Base-by-base conservation (phyloP, 2,888 invertebrate species). In the Rhagophthalmus giganteus region DNA sequence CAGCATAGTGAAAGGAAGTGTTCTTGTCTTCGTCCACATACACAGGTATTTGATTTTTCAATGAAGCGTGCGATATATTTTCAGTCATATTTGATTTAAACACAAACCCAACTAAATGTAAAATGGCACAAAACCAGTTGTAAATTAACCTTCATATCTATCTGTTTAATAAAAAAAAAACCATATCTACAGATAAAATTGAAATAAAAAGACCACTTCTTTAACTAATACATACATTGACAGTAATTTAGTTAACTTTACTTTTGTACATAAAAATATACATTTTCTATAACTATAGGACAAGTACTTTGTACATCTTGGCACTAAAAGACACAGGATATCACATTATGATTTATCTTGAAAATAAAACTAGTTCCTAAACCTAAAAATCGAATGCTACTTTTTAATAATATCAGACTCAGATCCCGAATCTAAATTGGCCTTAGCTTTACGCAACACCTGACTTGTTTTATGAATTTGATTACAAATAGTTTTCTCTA, bases 401-500 rank as follows among this genome's bases (percentile, higher is more conserved):
- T 55, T 53, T 33, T 56, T 54, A 24, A 44, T 13, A 52, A 66
- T 53, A 58, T 74, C 73, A 57, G 67, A 69, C 58, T 76, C 73
- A 34, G 75, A 76, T 38, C 75, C 75, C 2, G 74, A 75, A 60
- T 86, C 86, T 70, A 89, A 78, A 69, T 88, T 87, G 47, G 85
- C 85, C 58, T 87, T 83, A 27, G 87, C 88, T 74, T 85, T 84
- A 52, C 85, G 83, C 53, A 90, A 76, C 35, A 89, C 87, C 61
- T 85, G 84, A 60, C 88, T 87, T 13, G 89, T 89, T 75, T 88
- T 87, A 67, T 86, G 84, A 63, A 90, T 85, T 74, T 90, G 87
- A 64, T 84, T 82, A 70, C 87, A 88, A 69, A 93, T 90, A 31
- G 90, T 88, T 65, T 87, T 86, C 71, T 92, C 90, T 24, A 91